Percentiles rank a stretch among this genome's conserved stretches.
These are phyloP conservation scores for Idris sp. DNA, from an alignment of 1,140 invertebrate species.

Conservation along the genomic window DNA sequence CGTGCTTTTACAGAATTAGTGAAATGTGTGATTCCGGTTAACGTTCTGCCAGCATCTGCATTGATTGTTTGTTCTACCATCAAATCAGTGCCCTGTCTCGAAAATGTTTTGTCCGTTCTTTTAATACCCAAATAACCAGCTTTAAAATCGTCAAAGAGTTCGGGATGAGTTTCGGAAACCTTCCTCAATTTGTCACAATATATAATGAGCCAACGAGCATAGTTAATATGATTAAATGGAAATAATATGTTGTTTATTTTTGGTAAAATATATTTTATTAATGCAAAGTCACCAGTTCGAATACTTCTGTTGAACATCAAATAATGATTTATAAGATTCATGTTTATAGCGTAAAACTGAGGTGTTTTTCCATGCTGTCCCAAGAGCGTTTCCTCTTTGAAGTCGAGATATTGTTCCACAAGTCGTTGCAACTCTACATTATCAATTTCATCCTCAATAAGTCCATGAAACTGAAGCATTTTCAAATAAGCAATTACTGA, in stretches of 20 bases:
- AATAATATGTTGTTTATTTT: slow-evolving; percentile 66
- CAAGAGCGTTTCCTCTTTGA: slow-evolving; percentile 24
- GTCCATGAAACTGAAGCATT: background rate
- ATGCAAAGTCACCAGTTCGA: slow-evolving; percentile 55
- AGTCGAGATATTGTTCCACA: slow-evolving; percentile 41
- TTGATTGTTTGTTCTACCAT: slow-evolving; percentile 61
- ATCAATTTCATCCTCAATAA: background rate
- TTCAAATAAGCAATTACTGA: background rate
- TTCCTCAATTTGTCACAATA: slow-evolving; percentile 39
- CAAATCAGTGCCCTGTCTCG: slow-evolving; percentile 45
- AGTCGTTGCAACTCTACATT: background rate
- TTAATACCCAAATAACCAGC: slow-evolving; percentile 51
- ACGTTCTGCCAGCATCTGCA: slow-evolving; percentile 54
- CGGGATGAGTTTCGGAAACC: slow-evolving; percentile 55
- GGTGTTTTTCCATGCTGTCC: slow-evolving; percentile 55
- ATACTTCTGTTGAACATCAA: slow-evolving; percentile 60
- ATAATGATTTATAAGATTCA: slow-evolving; percentile 55
- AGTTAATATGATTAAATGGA: slow-evolving; percentile 67
- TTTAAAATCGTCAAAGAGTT: slow-evolving; percentile 40
- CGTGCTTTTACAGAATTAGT: slow-evolving; percentile 51
- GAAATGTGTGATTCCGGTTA: slow-evolving; percentile 48
- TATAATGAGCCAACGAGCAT: slow-evolving; percentile 61
- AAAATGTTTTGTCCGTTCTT: slow-evolving; percentile 47
- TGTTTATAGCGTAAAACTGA: slow-evolving; percentile 54
- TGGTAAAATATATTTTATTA: slow-evolving; percentile 53